Evolutionary conservation across 1,140 invertebrate genomes (phyloP).

Genomic region (Procambarus virginalis): DNA sequence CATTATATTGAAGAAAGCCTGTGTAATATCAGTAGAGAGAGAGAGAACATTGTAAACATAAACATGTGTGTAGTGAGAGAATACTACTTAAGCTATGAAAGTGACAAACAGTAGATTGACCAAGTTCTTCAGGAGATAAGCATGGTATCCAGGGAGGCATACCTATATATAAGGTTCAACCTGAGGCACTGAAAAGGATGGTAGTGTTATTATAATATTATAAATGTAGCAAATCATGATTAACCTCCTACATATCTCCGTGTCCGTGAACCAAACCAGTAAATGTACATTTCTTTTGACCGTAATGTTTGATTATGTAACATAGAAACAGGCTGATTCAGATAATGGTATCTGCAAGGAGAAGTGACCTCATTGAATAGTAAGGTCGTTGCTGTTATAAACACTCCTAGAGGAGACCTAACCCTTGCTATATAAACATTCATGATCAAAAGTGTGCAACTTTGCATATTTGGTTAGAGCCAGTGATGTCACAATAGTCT

Average conservation of each 20-base stretch:
- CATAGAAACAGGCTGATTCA: constrained; percentile 8
- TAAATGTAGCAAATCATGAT: constrained; percentile 10
- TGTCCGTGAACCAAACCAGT: constrained; percentile 32
- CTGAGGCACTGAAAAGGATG: neutral
- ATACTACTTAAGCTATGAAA: neutral
- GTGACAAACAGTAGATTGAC: neutral
- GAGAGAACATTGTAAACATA: neutral
- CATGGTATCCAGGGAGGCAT: neutral
- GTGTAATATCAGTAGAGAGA: neutral
- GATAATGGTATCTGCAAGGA: neutral
- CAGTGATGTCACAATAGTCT: neutral
- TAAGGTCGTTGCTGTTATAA: neutral
- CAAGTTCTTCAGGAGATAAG: neutral
- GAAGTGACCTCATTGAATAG: neutral
- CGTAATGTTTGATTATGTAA: neutral
- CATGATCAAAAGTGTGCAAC: neutral
- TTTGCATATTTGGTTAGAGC: neutral
- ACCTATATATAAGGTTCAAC: neutral
- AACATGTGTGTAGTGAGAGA: neutral
- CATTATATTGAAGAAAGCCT: neutral
- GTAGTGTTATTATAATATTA: neutral
- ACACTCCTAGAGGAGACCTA: neutral
- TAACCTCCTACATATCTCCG: constrained; percentile 8
- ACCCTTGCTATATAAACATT: neutral
- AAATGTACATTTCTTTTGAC: constrained; percentile 19